A percentile compares a stretch with the other conserved stretches of the same genome.
Evolutionary conservation across 2,888 invertebrate genomes (phyloP).

Genomic region (Stegana nigrithorax): DNA sequence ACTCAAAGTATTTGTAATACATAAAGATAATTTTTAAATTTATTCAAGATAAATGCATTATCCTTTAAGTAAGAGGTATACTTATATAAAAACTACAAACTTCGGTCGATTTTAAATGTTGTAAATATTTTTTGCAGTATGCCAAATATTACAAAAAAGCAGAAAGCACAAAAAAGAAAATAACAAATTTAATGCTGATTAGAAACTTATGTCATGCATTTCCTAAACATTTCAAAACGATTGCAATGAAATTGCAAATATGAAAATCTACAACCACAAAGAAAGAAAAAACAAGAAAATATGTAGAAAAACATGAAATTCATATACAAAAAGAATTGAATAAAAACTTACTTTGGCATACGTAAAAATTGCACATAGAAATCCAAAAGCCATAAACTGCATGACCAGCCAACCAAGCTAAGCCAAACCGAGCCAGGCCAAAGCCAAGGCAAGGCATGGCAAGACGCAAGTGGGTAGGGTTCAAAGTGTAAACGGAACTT

Average conservation of each 20-base stretch:
- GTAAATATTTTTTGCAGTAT: too few relatives aligned
- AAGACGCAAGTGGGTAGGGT: slow-evolving; percentile 25
- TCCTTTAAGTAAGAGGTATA: too few relatives aligned
- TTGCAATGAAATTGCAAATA: too few relatives aligned
- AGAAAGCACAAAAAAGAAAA: too few relatives aligned
- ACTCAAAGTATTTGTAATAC: too few relatives aligned
- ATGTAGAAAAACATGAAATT: slow-evolving; percentile 15
- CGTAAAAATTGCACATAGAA: slow-evolving; percentile 41
- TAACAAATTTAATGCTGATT: slow-evolving; percentile 51
- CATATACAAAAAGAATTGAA: slow-evolving; percentile 24
- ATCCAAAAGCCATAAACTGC: slow-evolving; percentile 56
- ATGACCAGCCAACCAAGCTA: slow-evolving; percentile 32
- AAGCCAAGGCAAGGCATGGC: slow-evolving; percentile 14
- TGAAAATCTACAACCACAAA: too few relatives aligned
- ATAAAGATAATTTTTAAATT: too few relatives aligned
- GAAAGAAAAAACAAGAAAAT: slow-evolving; percentile 37
- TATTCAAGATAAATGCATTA: too few relatives aligned
- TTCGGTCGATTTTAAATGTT: too few relatives aligned
- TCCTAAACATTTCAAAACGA: slow-evolving; percentile 19
- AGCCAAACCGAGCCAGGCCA: slow-evolving; percentile 27
- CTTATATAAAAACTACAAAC: too few relatives aligned
- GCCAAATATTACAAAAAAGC: too few relatives aligned
- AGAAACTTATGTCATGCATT: slow-evolving; percentile 46
- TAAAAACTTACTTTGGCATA: slow-evolving; percentile 28
- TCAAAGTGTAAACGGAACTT: background rate